Conservation (phyloP, 2,888 invertebrate genomes). For the Epiblema foenella region DNA sequence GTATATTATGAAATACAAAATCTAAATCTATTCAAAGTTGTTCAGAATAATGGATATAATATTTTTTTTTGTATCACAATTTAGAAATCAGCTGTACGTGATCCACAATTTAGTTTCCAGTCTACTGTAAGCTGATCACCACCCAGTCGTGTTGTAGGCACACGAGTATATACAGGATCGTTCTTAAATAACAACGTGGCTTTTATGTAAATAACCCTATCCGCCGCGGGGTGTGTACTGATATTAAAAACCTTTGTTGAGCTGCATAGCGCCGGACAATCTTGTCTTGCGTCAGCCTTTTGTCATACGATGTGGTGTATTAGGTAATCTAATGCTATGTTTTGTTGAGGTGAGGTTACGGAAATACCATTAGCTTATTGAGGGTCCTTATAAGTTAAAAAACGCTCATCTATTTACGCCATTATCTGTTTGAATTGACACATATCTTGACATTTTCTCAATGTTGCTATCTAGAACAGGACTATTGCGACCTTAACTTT, state of each 20-base stretch:
- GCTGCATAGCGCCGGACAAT: conserved; percentile 60
- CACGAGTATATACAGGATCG: conserved; percentile 68
- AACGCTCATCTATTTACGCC: no score
- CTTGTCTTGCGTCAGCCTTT: conserved; percentile 56
- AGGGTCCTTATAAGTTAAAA: no score
- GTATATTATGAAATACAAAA: no score
- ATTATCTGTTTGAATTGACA: no score
- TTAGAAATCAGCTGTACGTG: not conserved
- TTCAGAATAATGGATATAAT: no score
- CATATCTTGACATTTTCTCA: no score
- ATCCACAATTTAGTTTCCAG: not conserved
- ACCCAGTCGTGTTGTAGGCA: conserved; percentile 54
- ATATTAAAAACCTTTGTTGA: conserved; percentile 82
- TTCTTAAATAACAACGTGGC: conserved; percentile 76
- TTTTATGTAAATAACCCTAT: conserved; percentile 78
- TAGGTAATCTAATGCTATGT: conserved; percentile 47
- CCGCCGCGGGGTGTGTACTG: conserved; percentile 73
- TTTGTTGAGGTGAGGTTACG: not conserved
- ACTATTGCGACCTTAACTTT: no score
- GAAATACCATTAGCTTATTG: not conserved
- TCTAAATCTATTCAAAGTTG: no score
- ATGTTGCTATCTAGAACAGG: no score
- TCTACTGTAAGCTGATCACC: conserved; percentile 8
- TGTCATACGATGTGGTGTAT: conserved; percentile 50
- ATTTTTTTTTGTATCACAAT: no score